Base-by-base conservation (phyloP, 2,797 vertebrate species). In the Myotis daubentonii region DNA sequence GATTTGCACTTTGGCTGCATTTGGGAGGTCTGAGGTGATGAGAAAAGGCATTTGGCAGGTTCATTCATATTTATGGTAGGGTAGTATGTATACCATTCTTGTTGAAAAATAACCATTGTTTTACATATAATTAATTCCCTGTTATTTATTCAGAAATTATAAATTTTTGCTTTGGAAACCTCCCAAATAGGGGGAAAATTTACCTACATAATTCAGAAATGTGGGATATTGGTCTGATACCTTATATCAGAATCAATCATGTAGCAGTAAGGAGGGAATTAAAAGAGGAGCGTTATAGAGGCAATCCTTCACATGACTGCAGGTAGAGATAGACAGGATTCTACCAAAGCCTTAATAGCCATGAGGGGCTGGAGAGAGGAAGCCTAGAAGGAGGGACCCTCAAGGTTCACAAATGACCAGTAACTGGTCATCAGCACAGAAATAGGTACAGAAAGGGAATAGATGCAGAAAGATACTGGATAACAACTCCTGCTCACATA, bases 121-220 rank as follows among this genome's bases (percentile, higher is more conserved):
- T 87, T 75, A 75, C 3, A 36, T 9, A 49, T 23, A 81, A 51
- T 80, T 53, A 51, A 79, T 57, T 87, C 8, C 47, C 11, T 79
- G 57, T 36, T 76, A n/a, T 93, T 93, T 89, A 76, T 53, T 85
- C 33, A 17, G 22, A 93, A 60, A 87, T 66, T 49, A 8, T 81
- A 41, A 71, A 20, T 95, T 94, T 92, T 94, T 87, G 25, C 57
- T 94, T 72, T 41, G 13, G 25, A 74, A 88, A 70, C 10, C 28
- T 33, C 62, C 60, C 44, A 94, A 84, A 36, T 49, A 68, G 36
- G 38, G 57, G 49, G 44, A 62, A 90, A 33, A 47, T 76, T 49
- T 68, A 84, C 68, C n/a, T 36, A 68, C n/a, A 49, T 62, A 44
- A 83, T 53, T 25, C 49, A 41, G 11, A 72, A 94, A 9, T 89